phyloP scores from a whole-genome alignment of 1,140 invertebrate species.

The Drosophila simulans region DNA sequence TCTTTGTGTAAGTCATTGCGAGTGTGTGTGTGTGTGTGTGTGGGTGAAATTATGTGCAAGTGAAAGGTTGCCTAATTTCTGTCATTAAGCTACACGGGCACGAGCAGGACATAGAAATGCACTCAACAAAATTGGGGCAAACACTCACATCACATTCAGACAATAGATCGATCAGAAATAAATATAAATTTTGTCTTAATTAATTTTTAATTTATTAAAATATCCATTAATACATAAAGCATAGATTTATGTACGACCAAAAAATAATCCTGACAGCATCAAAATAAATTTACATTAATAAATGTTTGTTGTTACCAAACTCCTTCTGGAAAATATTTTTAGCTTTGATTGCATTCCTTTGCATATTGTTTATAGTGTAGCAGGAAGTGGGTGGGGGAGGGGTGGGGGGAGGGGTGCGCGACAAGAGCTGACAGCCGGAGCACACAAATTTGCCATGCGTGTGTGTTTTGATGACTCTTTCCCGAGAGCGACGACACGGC shows the following conservation, averaged over 20 bases:
- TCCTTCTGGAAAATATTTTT: too few species aligned
- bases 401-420: background rate
- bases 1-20: background rate
- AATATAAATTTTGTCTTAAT: background rate
- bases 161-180: background rate
- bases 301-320: too few species aligned
- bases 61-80: conserved; percentile 68
- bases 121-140: conserved; percentile 5
- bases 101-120: conserved; percentile 17
- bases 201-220: background rate
- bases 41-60: conserved; percentile 64
- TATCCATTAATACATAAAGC: background rate
- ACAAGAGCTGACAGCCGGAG: conserved; percentile 34
- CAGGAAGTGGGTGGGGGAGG: background rate
- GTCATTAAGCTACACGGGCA: conserved; percentile 38
- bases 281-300: too few species aligned
- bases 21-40: conserved; percentile 11
- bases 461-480: conserved; percentile 68
- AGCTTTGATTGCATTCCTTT: too few species aligned
- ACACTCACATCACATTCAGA: too few species aligned
- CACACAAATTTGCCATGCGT: conserved; percentile 58
- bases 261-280: too few species aligned
- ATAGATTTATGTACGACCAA: too few species aligned
- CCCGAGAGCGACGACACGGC: conserved; percentile 41
- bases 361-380: conserved; percentile 4